Conservation (phyloP, 1,140 invertebrate genomes). For the Zaprionus davidi region DNA sequence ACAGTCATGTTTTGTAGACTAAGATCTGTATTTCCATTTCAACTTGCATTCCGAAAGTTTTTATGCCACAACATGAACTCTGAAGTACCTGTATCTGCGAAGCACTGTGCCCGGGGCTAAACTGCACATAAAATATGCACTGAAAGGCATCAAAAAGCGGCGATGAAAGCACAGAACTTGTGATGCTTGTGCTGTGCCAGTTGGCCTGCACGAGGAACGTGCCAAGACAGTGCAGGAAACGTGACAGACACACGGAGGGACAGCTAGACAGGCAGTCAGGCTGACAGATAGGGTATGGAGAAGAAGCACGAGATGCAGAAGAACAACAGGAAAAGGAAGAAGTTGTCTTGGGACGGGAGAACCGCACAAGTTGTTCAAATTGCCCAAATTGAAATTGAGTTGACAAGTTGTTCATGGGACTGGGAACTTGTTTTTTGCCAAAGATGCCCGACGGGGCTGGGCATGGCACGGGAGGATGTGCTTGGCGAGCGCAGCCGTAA, state of each 20-base stretch:
- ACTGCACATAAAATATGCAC: constrained; percentile 81
- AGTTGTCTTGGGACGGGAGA: constrained; percentile 50
- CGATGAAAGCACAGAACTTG: constrained; percentile 72
- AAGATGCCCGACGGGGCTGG: constrained; percentile 1
- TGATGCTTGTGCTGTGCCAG: constrained; percentile 37
- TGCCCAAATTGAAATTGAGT: constrained; percentile 82
- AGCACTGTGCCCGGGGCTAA: constrained; percentile 71
- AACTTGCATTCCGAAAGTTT: background rate
- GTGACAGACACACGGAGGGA: constrained; percentile 51
- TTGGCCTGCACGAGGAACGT: constrained; percentile 63
- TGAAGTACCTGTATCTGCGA: constrained; percentile 5
- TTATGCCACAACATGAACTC: constrained; percentile 6
- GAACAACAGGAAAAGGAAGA: constrained; percentile 4
- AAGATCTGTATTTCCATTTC: background rate
- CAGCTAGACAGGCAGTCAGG: background rate
- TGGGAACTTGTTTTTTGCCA: constrained; percentile 39
- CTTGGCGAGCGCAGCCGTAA: constrained; percentile 42
- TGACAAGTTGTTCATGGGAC: constrained; percentile 71
- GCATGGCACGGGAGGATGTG: background rate
- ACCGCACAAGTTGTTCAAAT: constrained; percentile 79
- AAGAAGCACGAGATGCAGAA: background rate
- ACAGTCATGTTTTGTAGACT: background rate
- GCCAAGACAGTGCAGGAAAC: constrained; percentile 73
- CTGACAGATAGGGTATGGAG: constrained; percentile 17
- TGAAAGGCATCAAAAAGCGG: constrained; percentile 75